Base-by-base conservation (phyloP, 2,797 vertebrate genomes). In the Dryobates pubescens region DNA sequence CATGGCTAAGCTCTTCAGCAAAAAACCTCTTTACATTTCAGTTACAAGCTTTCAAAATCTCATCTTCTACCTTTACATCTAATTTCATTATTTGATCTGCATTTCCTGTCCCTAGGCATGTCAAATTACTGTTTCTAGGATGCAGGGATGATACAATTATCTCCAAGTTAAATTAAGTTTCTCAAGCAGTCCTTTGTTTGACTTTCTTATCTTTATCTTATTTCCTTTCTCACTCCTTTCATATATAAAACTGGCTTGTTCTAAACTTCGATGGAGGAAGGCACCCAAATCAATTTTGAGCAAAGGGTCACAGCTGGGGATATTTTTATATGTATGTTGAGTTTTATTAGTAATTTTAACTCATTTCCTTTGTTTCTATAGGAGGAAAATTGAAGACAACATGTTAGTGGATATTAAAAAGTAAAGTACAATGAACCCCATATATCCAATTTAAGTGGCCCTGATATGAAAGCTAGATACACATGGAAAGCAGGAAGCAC, bases 401-500 rank as follows among this genome's bases (percentile, higher is more conserved):
- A 57, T 32, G 62, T 62, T 83, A 82, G 64, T 72, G 17, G 61
- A 81, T 94, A 94, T 92, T 90, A 81, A 96, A 95, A 96, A 83
- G 45, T 69, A 85, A 76, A 94, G 70, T 45, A 79, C 58, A 92
- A 57, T 86, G 80, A 92, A 56, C 3, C 7, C 64, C 57, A 57
- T 59, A 82, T 87, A 92, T 57, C 41, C 32, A 74, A 71, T 47
- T 79, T 74, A 89, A 64, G 32, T 62, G 5, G 43, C 75, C 27
- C 63, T 82, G 91, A 89, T 93, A 73, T 53, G 75, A 90, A 90
- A 86, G 75, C 10, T 24, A 77, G 68, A 79, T 94, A 71, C 29
- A 32, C 47, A 49, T 51, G 57, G 93, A 92, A 86, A 84, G 29
- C 13, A 69, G 57, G 17, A 79, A 22, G 26, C 5, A 2, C 17